A percentile compares a stretch with the other conserved stretches of the same genome.
Evolutionary conservation across 2,797 vertebrate species (phyloP).

Genomic region (Stomatorhinus walkeri): DNA sequence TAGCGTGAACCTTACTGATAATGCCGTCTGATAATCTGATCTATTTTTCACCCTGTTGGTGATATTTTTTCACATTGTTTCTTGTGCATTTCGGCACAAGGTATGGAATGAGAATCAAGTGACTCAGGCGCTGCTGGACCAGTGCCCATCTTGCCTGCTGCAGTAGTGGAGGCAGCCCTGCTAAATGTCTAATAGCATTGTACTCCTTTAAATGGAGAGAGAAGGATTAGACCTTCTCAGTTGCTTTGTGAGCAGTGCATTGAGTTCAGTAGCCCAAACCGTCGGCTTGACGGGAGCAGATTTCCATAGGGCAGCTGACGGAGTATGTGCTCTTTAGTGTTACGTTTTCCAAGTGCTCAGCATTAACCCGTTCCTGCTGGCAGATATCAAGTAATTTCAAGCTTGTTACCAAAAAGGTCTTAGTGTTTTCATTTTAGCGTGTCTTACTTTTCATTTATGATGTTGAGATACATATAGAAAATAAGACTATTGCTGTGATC

Average conservation of each 20-base stretch:
- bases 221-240: neutral
- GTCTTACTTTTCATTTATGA: neutral
- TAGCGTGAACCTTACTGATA: neutral
- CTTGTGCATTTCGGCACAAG: neutral
- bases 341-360: neutral
- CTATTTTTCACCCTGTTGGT: neutral
- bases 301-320: neutral
- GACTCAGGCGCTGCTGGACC: neutral
- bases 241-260: neutral
- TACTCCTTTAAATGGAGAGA: neutral
- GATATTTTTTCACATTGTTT: neutral
- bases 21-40: neutral
- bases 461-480: neutral
- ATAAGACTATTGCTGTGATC: neutral
- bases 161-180: neutral
- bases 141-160: neutral
- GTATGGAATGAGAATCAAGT: neutral
- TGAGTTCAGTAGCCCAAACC: neutral
- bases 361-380: neutral
- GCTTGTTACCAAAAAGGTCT: neutral
- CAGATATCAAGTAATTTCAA: neutral
- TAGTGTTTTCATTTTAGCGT: neutral
- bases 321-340: neutral
- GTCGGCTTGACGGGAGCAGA: neutral
- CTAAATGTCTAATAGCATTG: neutral